Conservation (phyloP, 2,888 invertebrate genomes). For the Cactoblastis cactorum region DNA sequence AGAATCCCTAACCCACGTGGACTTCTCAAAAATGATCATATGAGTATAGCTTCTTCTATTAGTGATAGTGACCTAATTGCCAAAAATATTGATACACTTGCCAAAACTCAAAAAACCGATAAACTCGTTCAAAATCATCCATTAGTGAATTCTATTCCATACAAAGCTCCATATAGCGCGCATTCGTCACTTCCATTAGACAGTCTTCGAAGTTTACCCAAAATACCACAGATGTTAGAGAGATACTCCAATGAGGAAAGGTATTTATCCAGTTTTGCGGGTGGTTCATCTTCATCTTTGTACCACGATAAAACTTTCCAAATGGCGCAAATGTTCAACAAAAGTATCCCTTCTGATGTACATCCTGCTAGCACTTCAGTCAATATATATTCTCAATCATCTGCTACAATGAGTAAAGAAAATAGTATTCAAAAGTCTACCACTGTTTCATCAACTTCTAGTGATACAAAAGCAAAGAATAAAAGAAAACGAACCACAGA, state of each 20-base stretch:
- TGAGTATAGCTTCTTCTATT: conserved; percentile 37
- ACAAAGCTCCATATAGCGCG: conserved; percentile 60
- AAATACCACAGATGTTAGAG: conserved; percentile 81
- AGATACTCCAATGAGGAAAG: conserved; percentile 78
- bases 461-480: conserved; percentile 52
- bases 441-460: conserved; percentile 36
- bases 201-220: conserved; percentile 75
- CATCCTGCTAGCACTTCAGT: conserved; percentile 49
- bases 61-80: conserved; percentile 41
- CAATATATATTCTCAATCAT: conserved; percentile 59
- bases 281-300: conserved; percentile 52
- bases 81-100: conserved; percentile 50
- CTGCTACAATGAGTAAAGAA: conserved; percentile 55
- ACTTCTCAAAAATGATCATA: conserved; percentile 51
- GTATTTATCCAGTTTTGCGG: conserved; percentile 71
- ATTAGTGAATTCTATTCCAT: conserved; percentile 55
- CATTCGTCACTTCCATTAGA: conserved; percentile 70
- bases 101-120: conserved; percentile 59
- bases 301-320: conserved; percentile 81
- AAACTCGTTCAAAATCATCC: conserved; percentile 61
- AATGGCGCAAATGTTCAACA: conserved; percentile 80
- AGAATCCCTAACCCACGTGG: conserved; percentile 68
- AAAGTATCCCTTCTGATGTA: conserved; percentile 60
- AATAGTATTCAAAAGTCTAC: conserved; percentile 51
- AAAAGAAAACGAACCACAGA: conserved; percentile 61